A percentile compares a stretch with the other conserved stretches of the same genome.
Conservation (phyloP, 2,113 vertebrate species). For the Sardina pilchardus region DNA sequence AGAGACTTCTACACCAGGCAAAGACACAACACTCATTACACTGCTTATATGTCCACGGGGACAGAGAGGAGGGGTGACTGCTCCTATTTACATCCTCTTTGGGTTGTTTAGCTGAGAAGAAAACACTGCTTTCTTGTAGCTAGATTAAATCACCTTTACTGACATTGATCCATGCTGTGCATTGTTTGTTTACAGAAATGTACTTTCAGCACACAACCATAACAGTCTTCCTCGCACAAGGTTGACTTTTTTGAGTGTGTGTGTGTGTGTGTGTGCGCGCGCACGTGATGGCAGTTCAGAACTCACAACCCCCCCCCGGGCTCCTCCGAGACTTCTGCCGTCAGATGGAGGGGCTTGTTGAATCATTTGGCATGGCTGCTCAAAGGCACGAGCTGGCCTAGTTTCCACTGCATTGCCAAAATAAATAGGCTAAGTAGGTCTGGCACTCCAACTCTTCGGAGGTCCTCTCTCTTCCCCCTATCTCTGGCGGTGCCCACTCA, state of each 20-base stretch:
- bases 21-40: constrained; percentile 15
- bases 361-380: constrained; percentile 63
- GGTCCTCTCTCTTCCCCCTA: neutral
- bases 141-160: neutral
- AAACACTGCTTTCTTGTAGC: neutral
- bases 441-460: constrained; percentile 35
- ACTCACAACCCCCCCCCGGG: constrained; percentile 52
- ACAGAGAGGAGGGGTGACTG: neutral
- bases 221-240: neutral
- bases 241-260: neutral
- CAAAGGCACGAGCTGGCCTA: constrained; percentile 67
- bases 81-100: neutral
- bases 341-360: constrained; percentile 46
- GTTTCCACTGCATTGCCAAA: constrained; percentile 57
- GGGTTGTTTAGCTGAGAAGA: neutral
- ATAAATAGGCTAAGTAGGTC: constrained; percentile 53
- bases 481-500: neutral
- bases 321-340: constrained; percentile 52
- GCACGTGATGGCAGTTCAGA: constrained; percentile 44
- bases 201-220: neutral
- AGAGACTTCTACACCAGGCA: neutral
- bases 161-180: neutral
- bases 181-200: neutral
- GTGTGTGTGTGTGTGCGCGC: neutral
- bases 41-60: neutral